Base-by-base conservation (phyloP, 2,797 vertebrate species). In the Rhinichthys osculus region DNA sequence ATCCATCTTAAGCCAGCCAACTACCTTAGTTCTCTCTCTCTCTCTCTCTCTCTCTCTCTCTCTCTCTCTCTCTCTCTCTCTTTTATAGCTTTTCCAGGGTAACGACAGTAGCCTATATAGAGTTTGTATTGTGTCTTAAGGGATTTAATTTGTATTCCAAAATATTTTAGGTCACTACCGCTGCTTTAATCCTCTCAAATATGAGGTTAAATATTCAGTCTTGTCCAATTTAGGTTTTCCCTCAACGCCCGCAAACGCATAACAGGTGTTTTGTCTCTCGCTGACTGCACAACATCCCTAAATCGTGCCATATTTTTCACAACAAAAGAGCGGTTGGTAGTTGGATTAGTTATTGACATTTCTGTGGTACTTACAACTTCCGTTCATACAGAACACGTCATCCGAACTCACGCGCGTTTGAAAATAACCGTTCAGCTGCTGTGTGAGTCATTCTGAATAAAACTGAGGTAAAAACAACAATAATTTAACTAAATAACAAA, bases 111-210 rank as follows among this genome's bases (percentile, higher is more conserved):
- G 38, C 38, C 38, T 38, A 47, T 47, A 47, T 19, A 73, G n/a
- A 35, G 1, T 54, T 14, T 16, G 10, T 17, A 35, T 54, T 76
- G 16, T 27, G 33, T 52, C 3, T 76, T 76, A 16, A 38, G 21
- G 7, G 33, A n/a, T 40, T 78, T 78, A 0, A 13, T 59, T 59
- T 78, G 7, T 38, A 38, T 57, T n/a, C 19, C 52, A 57, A 77
- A 40, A 35, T 17, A 59, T 40, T 78, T 59, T 59, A 35, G 54
- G 76, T 78, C 76, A 59, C 14, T 27, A 54, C 35, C 23, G 35
- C 76, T 59, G 54, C 4, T 78, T 59, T 59, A 78, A 78, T 78
- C 74, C 74, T 40, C 52, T 40, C 74, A 77, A 35, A 57, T n/a
- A 59, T 16, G 33, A 59, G 19, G 33, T 77, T 52, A 77, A 54